These are phyloP conservation scores for Cinara cedri DNA, from an alignment of 2,888 invertebrate genomes.

Conservation along the genomic window DNA sequence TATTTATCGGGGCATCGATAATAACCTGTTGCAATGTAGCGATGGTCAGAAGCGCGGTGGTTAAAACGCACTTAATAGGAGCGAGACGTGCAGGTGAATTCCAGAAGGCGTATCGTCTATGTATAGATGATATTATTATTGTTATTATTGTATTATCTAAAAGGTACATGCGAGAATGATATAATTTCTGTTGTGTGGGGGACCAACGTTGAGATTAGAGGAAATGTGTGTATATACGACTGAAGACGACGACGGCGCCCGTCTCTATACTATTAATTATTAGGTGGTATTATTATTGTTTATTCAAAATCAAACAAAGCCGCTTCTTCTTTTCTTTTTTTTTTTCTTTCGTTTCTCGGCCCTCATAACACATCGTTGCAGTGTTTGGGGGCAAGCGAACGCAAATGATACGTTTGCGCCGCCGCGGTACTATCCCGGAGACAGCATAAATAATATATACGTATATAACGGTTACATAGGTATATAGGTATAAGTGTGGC, in stretches of 20 bases:
- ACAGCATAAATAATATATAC: slow-evolving; percentile 21
- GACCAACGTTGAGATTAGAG: neutral
- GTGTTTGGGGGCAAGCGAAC: slow-evolving; percentile 32
- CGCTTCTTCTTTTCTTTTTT: neutral
- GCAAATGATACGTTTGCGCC: slow-evolving; percentile 51
- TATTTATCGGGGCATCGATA: too few relatives aligned
- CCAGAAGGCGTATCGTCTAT: slow-evolving; percentile 30
- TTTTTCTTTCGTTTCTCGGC: neutral
- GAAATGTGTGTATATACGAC: slow-evolving; percentile 6
- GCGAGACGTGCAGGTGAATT: slow-evolving; percentile 65
- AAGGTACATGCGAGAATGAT: neutral
- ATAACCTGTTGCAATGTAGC: too few relatives aligned
- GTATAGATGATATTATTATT: too few relatives aligned
- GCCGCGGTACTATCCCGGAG: too few relatives aligned
- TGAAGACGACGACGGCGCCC: neutral
- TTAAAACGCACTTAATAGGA: slow-evolving; percentile 59
- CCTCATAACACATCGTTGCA: too few relatives aligned
- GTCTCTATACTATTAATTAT: slow-evolving; percentile 5
- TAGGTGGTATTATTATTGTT: slow-evolving; percentile 45
- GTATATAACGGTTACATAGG: too few relatives aligned
- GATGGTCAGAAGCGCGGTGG: too few relatives aligned
- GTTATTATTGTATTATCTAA: neutral
- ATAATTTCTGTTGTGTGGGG: neutral
- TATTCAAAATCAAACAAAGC: slow-evolving; percentile 52
- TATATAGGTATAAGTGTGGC: too few relatives aligned